Evolutionary conservation across 2,797 vertebrate species (phyloP).

Genomic region (Helostoma temminkii): DNA sequence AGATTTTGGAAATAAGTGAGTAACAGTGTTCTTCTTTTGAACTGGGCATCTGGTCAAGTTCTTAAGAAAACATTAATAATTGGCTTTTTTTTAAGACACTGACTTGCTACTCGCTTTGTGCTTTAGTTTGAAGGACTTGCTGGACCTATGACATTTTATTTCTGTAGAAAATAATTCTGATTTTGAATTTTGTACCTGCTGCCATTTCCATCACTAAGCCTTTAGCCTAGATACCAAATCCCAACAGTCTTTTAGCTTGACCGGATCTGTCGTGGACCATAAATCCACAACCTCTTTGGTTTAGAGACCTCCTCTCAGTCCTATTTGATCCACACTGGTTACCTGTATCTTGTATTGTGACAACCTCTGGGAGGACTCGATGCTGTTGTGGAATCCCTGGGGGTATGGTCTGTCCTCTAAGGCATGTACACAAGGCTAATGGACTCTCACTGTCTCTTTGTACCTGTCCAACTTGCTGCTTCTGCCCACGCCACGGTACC

Average conservation of each 20-base stretch:
- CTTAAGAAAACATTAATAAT: too few species aligned
- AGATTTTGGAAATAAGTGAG: background rate
- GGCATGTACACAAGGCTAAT: conserved; percentile 71
- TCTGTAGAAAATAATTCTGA: background rate
- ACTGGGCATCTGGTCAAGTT: too few species aligned
- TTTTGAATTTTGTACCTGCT: too few species aligned
- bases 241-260: conserved; percentile 19
- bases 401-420: conserved; percentile 56
- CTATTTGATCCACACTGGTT: conserved; percentile 43
- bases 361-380: conserved; percentile 52
- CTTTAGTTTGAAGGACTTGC: background rate
- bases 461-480: conserved; percentile 51
- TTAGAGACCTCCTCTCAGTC: conserved; percentile 34
- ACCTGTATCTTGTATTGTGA: conserved; percentile 41
- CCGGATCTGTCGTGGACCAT: conserved; percentile 15
- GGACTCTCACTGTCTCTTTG: conserved; percentile 56
- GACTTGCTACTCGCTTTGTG: background rate
- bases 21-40: too few species aligned
- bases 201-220: too few species aligned
- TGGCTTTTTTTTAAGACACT: background rate
- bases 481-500: conserved; percentile 10
- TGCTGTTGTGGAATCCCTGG: conserved; percentile 34
- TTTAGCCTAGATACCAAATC: conserved; percentile 21
- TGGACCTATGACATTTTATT: background rate
- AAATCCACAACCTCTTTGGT: conserved; percentile 40